phyloP scores from a whole-genome alignment of 2,888 invertebrate species.

The Hemithea aestivaria region DNA sequence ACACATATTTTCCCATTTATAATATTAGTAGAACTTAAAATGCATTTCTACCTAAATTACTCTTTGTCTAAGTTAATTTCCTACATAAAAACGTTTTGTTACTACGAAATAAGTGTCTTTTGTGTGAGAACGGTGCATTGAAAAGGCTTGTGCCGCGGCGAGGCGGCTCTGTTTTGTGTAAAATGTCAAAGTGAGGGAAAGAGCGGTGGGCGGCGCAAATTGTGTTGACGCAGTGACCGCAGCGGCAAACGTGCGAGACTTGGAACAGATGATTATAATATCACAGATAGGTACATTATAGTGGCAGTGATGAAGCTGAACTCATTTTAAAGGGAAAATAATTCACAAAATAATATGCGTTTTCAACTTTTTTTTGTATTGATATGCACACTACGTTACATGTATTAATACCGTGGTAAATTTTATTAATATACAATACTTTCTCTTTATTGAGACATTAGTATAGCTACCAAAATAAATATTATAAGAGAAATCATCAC shows the following conservation, averaged over 20 bases:
- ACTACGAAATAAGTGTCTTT: conserved; percentile 24
- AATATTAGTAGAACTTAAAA: no score
- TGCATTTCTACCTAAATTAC: no score
- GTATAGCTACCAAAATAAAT: no score
- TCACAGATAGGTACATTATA: not conserved
- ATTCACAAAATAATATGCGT: no score
- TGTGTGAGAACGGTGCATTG: conserved; percentile 34
- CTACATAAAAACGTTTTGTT: conserved; percentile 15
- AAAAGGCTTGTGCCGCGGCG: conserved; percentile 53
- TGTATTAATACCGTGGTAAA: no score
- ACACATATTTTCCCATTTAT: no score
- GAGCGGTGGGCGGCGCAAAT: conserved; percentile 50
- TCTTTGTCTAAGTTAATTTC: conserved; percentile 2
- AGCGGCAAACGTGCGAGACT: conserved; percentile 30
- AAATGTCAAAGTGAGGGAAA: conserved; percentile 69
- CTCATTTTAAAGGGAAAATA: no score
- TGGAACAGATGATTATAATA: conserved; percentile 1
- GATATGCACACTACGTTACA: no score
- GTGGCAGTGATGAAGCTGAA: conserved; percentile 1
- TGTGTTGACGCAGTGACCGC: conserved; percentile 64
- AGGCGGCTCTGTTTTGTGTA: conserved; percentile 58
- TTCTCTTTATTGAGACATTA: no score
- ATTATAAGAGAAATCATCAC: no score
- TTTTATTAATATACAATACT: no score
- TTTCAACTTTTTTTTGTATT: no score